Evolutionary conservation across 2,797 vertebrate genomes (phyloP).

Genomic region (Galago senegalensis): DNA sequence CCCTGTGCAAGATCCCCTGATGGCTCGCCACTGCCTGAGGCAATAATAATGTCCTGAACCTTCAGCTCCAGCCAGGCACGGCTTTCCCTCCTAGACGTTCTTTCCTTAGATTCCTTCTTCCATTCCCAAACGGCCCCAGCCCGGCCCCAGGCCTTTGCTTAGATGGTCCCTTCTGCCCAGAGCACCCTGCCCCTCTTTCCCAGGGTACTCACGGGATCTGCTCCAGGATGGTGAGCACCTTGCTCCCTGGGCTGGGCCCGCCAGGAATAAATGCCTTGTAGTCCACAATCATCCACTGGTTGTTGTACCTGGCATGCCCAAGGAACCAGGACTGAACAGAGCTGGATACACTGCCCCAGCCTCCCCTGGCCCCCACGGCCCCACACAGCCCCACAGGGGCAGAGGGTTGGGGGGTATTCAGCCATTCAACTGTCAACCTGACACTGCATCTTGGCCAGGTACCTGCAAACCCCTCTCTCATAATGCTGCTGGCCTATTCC

Average conservation of each 20-base stretch:
- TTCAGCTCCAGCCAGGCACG: rapidly evolving
- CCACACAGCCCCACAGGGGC: not conserved
- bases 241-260: constrained; percentile 70
- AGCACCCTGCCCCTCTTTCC: rapidly evolving
- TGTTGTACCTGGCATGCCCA: constrained; percentile 93
- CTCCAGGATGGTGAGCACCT: constrained; percentile 94
- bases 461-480: not conserved
- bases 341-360: not conserved
- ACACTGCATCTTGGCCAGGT: not conserved
- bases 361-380: rapidly evolving
- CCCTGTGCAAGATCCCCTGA: rapidly evolving
- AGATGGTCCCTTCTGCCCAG: not conserved
- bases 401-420: rapidly evolving
- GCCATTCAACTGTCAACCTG: not conserved
- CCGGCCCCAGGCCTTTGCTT: rapidly evolving
- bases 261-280: constrained; percentile 93
- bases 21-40: not conserved
- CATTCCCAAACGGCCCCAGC: rapidly evolving
- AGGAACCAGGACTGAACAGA: not conserved
- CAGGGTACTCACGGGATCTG: constrained; percentile 95
- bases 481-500: not conserved
- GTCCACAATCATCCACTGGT: constrained; percentile 99
- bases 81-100: not conserved
- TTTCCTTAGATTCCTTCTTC: not conserved
- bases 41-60: not conserved